phyloP scores from a whole-genome alignment of 2,888 invertebrate genomes.

The Xestia sexstrigata region DNA sequence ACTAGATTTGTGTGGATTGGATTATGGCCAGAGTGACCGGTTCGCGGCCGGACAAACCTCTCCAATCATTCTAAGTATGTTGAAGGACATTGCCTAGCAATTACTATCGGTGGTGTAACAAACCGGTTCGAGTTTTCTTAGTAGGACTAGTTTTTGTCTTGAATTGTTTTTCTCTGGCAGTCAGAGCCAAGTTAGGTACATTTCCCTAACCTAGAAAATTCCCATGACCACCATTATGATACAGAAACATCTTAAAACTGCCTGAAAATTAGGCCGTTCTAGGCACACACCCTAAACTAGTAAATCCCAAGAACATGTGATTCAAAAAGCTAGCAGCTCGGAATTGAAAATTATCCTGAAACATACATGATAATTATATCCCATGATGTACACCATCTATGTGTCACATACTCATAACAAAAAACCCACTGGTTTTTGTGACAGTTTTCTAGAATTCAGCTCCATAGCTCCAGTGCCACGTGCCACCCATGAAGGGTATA shows the following conservation, averaged over 20 bases:
- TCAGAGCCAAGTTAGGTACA: not conserved
- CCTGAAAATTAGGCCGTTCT: no score
- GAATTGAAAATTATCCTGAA: not conserved
- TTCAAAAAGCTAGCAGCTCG: not conserved
- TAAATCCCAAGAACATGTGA: not conserved
- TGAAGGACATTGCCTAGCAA: conserved; percentile 31
- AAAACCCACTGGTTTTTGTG: not conserved
- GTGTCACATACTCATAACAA: no score
- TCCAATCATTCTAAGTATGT: not conserved
- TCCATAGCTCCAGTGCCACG: no score
- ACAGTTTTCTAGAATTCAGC: not conserved
- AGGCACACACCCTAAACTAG: not conserved
- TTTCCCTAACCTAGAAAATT: not conserved
- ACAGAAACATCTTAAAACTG: not conserved
- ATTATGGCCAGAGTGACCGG: not conserved
- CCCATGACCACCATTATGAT: not conserved
- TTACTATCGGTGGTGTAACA: not conserved
- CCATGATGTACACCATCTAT: no score
- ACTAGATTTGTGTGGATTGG: not conserved
- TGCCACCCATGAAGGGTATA: not conserved
- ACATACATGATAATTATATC: not conserved
- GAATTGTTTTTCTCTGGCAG: not conserved
- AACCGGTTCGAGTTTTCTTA: not conserved
- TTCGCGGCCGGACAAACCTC: conserved; percentile 10
- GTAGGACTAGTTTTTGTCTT: not conserved